A percentile compares a stretch with the other conserved stretches of the same genome.
Evolutionary conservation across 2,888 invertebrate species (phyloP).

Genomic region (Thecocarcelia acutangulata): DNA sequence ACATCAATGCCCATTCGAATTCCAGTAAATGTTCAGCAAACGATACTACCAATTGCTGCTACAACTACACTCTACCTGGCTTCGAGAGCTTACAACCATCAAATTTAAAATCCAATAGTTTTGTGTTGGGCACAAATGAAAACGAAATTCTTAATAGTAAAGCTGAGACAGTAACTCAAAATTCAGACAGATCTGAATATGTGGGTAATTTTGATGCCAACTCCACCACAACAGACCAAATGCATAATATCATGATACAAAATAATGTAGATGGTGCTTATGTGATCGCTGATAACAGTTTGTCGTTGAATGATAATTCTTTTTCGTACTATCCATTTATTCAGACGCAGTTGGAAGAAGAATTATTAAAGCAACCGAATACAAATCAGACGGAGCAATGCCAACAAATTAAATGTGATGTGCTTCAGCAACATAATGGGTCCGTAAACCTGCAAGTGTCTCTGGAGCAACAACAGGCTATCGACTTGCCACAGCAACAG

Average conservation of each 20-base stretch:
- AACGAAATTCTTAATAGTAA: conserved; percentile 71
- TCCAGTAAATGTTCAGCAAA: conserved; percentile 9
- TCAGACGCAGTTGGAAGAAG: not conserved
- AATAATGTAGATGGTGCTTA: conserved; percentile 15
- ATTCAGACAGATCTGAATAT: conserved; percentile 63
- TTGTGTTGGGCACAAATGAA: conserved; percentile 71
- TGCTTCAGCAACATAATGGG: not conserved
- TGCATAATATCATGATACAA: conserved; percentile 54
- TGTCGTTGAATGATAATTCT: conserved; percentile 21
- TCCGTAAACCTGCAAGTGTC: conserved; percentile 6
- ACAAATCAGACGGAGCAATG: conserved; percentile 16
- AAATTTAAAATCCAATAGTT: conserved; percentile 39
- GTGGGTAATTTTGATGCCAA: conserved; percentile 66
- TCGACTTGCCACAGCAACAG: conserved; percentile 48
- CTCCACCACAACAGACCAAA: conserved; percentile 64
- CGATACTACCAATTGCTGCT: conserved; percentile 69
- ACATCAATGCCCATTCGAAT: conserved; percentile 62
- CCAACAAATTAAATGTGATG: not conserved
- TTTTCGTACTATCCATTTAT: conserved; percentile 26
- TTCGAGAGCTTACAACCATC: conserved; percentile 41
- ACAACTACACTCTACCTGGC: conserved; percentile 73
- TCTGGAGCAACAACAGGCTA: conserved; percentile 51
- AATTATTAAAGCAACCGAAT: not conserved
- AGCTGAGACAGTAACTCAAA: conserved; percentile 69
- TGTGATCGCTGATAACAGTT: conserved; percentile 5